phyloP scores from a whole-genome alignment of 2,888 invertebrate genomes.

The Minunthozetes semirufus region DNA sequence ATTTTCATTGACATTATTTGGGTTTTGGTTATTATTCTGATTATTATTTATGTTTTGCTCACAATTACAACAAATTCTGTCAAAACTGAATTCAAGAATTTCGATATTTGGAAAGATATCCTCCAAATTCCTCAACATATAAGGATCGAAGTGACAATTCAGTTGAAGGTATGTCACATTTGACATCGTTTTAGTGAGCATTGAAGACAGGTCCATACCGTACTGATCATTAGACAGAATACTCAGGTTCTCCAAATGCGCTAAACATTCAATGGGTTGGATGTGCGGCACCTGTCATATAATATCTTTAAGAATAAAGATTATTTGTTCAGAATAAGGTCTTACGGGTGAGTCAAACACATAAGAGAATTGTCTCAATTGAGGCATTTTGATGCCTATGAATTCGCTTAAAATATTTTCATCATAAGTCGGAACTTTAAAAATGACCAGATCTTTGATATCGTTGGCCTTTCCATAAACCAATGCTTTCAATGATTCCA shows the following conservation, averaged over 20 bases:
- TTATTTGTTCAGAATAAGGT: too few relatives aligned
- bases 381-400: constrained; percentile 3
- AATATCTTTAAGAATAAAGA: neutral
- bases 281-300: neutral
- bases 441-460: neutral
- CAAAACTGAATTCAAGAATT: neutral
- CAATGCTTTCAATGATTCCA: constrained; percentile 5
- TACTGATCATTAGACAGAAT: neutral
- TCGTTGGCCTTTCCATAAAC: neutral
- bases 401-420: constrained; percentile 16
- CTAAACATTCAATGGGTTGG: neutral
- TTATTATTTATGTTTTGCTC: neutral
- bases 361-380: neutral
- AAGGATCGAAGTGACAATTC: neutral
- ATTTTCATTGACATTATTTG: neutral
- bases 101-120: neutral
- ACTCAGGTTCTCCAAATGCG: neutral
- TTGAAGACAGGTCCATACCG: neutral
- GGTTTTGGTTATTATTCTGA: neutral
- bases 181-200: neutral
- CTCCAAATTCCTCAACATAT: neutral
- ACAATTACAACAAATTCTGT: constrained; percentile 15
- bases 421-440: constrained; percentile 7
- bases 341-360: neutral
- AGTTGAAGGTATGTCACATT: neutral